These are phyloP conservation scores for Enteromius unitaeniatus DNA, from an alignment of 2,797 vertebrate species.

Conservation along the genomic window DNA sequence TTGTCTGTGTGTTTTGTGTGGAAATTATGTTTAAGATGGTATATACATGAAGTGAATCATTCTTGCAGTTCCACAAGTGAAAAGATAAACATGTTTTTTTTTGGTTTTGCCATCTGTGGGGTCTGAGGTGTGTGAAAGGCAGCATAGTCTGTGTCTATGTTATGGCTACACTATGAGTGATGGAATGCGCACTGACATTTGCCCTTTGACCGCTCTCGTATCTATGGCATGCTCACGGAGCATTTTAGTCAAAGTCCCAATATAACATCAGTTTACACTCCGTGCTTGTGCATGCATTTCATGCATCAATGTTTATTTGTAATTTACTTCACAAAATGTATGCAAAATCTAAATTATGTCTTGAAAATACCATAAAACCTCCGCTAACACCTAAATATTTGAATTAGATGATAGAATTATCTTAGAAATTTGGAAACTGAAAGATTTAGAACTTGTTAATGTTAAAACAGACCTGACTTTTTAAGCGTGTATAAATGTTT, in stretches of 20 bases:
- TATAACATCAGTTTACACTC: constrained; percentile 66
- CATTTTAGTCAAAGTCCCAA: constrained; percentile 59
- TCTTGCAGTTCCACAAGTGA: background rate
- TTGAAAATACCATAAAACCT: constrained; percentile 26
- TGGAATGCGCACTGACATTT: constrained; percentile 72
- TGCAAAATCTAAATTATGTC: constrained; percentile 35
- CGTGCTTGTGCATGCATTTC: constrained; percentile 38
- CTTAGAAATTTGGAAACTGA: constrained; percentile 41
- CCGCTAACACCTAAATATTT: constrained; percentile 47
- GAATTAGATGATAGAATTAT: constrained; percentile 32
- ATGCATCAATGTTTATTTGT: constrained; percentile 34
- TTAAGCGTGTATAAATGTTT: constrained; percentile 66
- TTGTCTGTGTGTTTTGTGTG: constrained; percentile 36
- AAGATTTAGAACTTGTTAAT: constrained; percentile 58
- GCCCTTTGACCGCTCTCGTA: constrained; percentile 75
- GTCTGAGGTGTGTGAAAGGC: constrained; percentile 38
- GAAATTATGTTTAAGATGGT: background rate
- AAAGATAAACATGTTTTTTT: background rate
- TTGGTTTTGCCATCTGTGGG: constrained; percentile 17
- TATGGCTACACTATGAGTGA: constrained; percentile 70
- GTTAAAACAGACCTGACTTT: constrained; percentile 57
- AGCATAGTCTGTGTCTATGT: constrained; percentile 67
- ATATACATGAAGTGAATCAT: background rate
- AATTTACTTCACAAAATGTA: constrained; percentile 41
- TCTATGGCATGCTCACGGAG: constrained; percentile 65